Base-by-base conservation (phyloP, 2,797 vertebrate genomes). In the Halcyon badia region DNA sequence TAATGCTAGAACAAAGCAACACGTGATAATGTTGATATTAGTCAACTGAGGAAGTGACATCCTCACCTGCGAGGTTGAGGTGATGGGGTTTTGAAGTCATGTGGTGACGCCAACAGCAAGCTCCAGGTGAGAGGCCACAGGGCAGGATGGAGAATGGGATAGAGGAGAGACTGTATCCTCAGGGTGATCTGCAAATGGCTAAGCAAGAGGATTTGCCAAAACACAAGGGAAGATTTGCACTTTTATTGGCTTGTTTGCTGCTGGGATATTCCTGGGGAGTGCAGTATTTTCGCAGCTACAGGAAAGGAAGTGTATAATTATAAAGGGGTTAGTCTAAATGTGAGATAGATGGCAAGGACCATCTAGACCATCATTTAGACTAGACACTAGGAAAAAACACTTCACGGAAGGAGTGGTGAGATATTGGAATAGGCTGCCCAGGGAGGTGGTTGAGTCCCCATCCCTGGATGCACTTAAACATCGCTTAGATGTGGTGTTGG, bases 11-110 rank as follows among this genome's bases (percentile, higher is more conserved):
- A 96, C 87, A 94, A 94, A 95, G 75, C 56, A 52, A 57, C 66
- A 39, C 0, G 1, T 60, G 64, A 46, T 82, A 48, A 33, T 93
- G 71, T 37, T 76, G 25, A 8, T 66, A 30, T 82, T 95, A 89
- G 77, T 96, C 90, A 96, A 73, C n/a, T 0, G 15, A 90, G 90
- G 96, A 96, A 92, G 48, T 92, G 70, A 64, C 78, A 80, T 51
- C 39, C 60, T 54, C 90, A 92, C 66, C 62, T 95, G 84, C 4
- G 20, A 90, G 56, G 58, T 3, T 84, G 54, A 58, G 71, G 66
- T 62, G 62, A 31, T 91, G 62, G 35, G 31, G 31, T 35, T 96
- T 84, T 69, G 66, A 89, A 9, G 11, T 70, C 42, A 78, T 3
- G 8, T 62, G 1, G 4, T 60, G 48, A 73, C 84, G 64, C 82